Conservation (phyloP, 2,113 vertebrate genomes). For the Centropus bengalensis region DNA sequence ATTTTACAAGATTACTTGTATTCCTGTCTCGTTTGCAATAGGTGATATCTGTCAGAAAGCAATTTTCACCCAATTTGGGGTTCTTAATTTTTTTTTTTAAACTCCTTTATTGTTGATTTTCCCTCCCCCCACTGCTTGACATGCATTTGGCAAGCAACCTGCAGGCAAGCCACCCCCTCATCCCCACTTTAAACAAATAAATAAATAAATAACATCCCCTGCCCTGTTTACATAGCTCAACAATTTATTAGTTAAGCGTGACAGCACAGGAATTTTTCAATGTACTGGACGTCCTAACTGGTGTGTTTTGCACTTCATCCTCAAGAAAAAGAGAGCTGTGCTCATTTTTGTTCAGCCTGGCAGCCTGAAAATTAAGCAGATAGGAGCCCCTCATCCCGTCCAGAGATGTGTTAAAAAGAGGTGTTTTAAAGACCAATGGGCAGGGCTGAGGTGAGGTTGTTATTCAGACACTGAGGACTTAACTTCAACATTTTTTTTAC, state of each 20-base stretch:
- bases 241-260: slow-evolving; percentile 41
- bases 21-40: slow-evolving; percentile 72
- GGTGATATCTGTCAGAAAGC: slow-evolving; percentile 72
- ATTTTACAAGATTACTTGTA: slow-evolving; percentile 83
- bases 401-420: background rate
- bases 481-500: background rate
- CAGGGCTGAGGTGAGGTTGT: background rate
- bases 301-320: background rate
- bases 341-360: background rate
- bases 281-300: background rate
- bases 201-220: slow-evolving; percentile 20
- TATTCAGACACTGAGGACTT: background rate
- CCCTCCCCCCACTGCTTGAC: background rate
- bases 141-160: background rate
- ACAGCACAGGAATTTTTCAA: slow-evolving; percentile 62
- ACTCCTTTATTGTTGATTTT: slow-evolving; percentile 24
- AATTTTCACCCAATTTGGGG: slow-evolving; percentile 64
- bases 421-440: background rate
- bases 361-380: background rate
- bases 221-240: background rate
- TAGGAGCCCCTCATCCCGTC: background rate
- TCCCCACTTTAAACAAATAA: background rate
- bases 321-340: background rate
- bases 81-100: slow-evolving; percentile 55
- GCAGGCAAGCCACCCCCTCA: background rate